These are phyloP conservation scores for Campylomormyrus numenius DNA, from an alignment of 2,113 vertebrate genomes.

Conservation along the genomic window DNA sequence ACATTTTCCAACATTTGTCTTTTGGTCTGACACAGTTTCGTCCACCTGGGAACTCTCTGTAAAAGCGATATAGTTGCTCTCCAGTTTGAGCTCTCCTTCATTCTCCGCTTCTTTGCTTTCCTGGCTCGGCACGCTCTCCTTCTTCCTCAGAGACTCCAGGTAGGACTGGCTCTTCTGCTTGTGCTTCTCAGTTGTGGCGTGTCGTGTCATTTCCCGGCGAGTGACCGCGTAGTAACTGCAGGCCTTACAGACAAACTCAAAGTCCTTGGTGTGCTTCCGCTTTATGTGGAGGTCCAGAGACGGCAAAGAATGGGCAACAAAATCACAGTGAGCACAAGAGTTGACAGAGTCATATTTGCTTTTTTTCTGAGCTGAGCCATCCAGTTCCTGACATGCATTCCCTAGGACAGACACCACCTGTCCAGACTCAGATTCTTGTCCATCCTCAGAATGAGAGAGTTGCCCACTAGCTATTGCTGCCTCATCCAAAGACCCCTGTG, in stretches of 20 bases:
- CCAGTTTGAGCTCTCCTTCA: slow-evolving; percentile 20
- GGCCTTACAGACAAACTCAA: slow-evolving; percentile 88
- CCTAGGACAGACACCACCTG: slow-evolving; percentile 17
- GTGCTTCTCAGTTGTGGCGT: slow-evolving; percentile 85
- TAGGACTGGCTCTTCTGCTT: slow-evolving; percentile 77
- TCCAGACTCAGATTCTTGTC: slow-evolving; percentile 26
- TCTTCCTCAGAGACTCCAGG: slow-evolving; percentile 33
- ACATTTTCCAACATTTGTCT: neutral
- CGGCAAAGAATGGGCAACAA: slow-evolving; percentile 73
- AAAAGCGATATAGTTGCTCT: neutral
- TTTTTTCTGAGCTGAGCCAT: slow-evolving; percentile 45
- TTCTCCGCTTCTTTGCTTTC: neutral
- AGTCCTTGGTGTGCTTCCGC: slow-evolving; percentile 84
- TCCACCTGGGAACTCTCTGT: neutral
- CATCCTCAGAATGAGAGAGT: slow-evolving; percentile 36
- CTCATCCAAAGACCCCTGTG: slow-evolving; percentile 30
- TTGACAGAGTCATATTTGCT: slow-evolving; percentile 44
- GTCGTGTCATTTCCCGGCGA: slow-evolving; percentile 82
- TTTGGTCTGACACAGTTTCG: neutral
- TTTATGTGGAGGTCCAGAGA: slow-evolving; percentile 84
- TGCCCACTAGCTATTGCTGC: slow-evolving; percentile 26
- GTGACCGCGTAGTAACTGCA: slow-evolving; percentile 92
- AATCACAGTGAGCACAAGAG: slow-evolving; percentile 73
- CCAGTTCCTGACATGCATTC: slow-evolving; percentile 36
- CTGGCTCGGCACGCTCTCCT: slow-evolving; percentile 13